Evolutionary conservation across 2,113 vertebrate species (phyloP).

Genomic region (Malurus melanocephalus): DNA sequence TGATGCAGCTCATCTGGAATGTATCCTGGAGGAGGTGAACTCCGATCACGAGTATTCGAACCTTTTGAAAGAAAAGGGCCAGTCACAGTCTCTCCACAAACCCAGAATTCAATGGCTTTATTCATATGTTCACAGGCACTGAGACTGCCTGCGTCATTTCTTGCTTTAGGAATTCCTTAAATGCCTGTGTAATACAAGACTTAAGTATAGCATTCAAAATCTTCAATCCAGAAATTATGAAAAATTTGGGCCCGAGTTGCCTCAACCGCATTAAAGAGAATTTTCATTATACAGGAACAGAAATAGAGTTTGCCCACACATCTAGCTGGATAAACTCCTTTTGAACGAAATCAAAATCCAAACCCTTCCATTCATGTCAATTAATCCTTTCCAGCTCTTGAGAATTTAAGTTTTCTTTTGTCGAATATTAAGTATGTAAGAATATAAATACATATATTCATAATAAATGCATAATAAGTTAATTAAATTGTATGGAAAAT

Average conservation of each 20-base stretch:
- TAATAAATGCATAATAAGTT: not conserved
- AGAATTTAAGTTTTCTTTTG: not conserved
- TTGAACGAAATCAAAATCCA: not conserved
- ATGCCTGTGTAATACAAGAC: not conserved
- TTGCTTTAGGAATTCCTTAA: not conserved
- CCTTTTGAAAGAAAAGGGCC: constrained; percentile 67
- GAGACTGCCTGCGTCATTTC: not conserved
- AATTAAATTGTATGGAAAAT: not conserved
- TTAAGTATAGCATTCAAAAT: not conserved
- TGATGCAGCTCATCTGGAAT: constrained; percentile 96
- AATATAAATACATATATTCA: not conserved
- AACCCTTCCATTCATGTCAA: not conserved
- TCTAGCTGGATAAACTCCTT: not conserved
- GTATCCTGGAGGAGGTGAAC: constrained; percentile 96
- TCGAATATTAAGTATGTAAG: not conserved
- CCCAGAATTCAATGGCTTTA: not conserved
- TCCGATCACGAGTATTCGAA: constrained; percentile 87
- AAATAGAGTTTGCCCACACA: not conserved
- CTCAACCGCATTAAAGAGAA: not conserved
- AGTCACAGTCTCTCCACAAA: not conserved
- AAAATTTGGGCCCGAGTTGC: not conserved
- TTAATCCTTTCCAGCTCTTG: not conserved
- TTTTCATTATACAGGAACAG: not conserved
- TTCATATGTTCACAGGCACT: not conserved
- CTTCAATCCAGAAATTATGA: not conserved